Conservation (phyloP, 2,113 vertebrate genomes). For the Elgaria multicarinata region DNA sequence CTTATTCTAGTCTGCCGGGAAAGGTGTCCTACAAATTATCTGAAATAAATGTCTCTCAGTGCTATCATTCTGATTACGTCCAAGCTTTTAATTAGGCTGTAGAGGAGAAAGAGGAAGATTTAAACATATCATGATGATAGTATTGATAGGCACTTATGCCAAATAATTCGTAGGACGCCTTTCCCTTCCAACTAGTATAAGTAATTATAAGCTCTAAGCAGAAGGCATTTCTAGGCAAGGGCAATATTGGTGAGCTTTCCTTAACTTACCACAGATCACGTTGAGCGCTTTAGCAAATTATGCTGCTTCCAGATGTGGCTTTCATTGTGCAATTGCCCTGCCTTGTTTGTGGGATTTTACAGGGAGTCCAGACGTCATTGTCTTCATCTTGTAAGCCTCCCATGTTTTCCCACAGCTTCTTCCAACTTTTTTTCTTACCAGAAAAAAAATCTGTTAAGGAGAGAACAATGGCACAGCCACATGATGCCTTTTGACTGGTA, state of each 20-base stretch:
- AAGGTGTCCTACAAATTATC: background rate
- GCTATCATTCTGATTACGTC: background rate
- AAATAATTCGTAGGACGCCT: conserved; percentile 13
- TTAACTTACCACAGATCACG: background rate
- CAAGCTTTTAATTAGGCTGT: background rate
- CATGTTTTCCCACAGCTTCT: no score
- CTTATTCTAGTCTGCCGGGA: background rate
- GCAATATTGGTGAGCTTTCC: background rate
- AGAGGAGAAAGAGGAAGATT: conserved; percentile 34
- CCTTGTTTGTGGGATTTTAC: no score
- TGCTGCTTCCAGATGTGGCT: no score
- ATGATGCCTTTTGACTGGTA: no score
- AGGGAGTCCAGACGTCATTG: no score
- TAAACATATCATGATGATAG: conserved; percentile 31
- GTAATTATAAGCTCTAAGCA: background rate
- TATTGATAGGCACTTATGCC: conserved; percentile 54
- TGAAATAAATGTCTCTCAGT: conserved; percentile 55
- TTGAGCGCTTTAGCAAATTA: background rate
- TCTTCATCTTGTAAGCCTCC: no score
- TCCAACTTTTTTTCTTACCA: no score
- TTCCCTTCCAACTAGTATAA: background rate
- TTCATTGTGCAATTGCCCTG: no score
- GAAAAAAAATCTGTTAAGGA: no score
- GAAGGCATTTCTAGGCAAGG: background rate
- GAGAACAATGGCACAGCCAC: no score